A percentile compares a stretch with the other conserved stretches of the same genome.
These are phyloP conservation scores for Mesitornis unicolor DNA, from an alignment of 2,113 vertebrate species.

Conservation along the genomic window DNA sequence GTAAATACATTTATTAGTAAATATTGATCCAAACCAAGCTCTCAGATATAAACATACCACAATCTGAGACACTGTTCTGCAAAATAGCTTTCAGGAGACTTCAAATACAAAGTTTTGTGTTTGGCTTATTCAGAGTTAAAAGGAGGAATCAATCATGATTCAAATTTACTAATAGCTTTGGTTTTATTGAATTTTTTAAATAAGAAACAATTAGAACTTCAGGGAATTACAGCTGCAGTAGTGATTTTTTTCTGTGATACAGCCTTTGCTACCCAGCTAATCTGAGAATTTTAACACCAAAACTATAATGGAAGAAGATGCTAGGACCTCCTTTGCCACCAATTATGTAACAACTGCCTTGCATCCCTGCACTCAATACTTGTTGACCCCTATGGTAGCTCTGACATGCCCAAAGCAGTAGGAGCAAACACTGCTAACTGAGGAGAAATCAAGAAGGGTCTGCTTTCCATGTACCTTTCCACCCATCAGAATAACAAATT, in stretches of 20 bases:
- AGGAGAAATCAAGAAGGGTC: not conserved
- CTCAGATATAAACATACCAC: not conserved
- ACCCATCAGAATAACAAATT: not conserved
- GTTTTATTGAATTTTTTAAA: not conserved
- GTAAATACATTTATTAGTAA: slow-evolving; percentile 12
- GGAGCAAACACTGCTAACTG: not conserved
- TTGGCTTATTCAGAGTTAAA: not conserved
- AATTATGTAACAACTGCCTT: fast-evolving
- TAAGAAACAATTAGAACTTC: not conserved
- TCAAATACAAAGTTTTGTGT: not conserved
- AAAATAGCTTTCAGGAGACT: not conserved
- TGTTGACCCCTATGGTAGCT: not conserved
- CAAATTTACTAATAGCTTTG: not conserved
- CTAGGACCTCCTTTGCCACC: not conserved
- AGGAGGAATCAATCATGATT: not conserved
- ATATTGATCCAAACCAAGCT: not conserved
- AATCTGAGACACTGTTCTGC: not conserved
- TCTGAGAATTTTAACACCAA: too few species aligned
- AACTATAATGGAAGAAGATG: not conserved
- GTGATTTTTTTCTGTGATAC: not conserved
- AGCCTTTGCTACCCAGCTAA: not conserved
- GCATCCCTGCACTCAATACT: fast-evolving
- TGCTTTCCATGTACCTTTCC: fast-evolving
- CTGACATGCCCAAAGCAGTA: not conserved
- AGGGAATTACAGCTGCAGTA: not conserved